Percentiles rank a stretch among this genome's conserved stretches.
phyloP scores from a whole-genome alignment of 2,888 invertebrate species.

The Torymus tubicola region DNA sequence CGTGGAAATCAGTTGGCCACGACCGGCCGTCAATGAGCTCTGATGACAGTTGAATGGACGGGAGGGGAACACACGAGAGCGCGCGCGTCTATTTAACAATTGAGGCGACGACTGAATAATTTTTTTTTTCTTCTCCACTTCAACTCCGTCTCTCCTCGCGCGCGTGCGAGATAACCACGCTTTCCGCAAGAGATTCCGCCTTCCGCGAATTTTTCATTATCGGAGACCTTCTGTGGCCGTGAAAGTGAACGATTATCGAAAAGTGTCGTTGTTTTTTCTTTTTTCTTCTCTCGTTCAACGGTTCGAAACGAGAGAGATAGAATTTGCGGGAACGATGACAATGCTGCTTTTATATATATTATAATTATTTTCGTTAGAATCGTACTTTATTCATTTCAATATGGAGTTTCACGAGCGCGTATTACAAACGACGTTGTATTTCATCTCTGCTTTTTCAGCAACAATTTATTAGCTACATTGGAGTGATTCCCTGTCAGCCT shows the following conservation, averaged over 20 bases:
- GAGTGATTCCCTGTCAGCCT: too few relatives aligned
- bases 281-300: not conserved
- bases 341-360: too few relatives aligned
- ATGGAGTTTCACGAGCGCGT: too few relatives aligned
- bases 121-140: constrained; percentile 1
- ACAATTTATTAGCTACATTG: too few relatives aligned
- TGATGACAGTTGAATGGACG: constrained; percentile 44
- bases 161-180: constrained; percentile 31
- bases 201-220: constrained; percentile 38
- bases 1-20: constrained; percentile 21
- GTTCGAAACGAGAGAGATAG: constrained; percentile 2
- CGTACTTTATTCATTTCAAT: too few relatives aligned
- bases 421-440: constrained; percentile 6
- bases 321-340: too few relatives aligned
- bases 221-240: constrained; percentile 38
- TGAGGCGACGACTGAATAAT: constrained; percentile 2
- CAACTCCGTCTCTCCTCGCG: not conserved
- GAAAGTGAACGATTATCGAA: constrained; percentile 31
- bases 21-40: constrained; percentile 27
- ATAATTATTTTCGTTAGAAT: too few relatives aligned
- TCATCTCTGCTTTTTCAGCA: not conserved
- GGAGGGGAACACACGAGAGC: not conserved
- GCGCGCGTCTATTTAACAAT: constrained; percentile 23
- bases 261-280: not conserved
- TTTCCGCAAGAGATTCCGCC: constrained; percentile 19